Conservation (phyloP, 2,797 vertebrate genomes). For the Fratercula arctica region DNA sequence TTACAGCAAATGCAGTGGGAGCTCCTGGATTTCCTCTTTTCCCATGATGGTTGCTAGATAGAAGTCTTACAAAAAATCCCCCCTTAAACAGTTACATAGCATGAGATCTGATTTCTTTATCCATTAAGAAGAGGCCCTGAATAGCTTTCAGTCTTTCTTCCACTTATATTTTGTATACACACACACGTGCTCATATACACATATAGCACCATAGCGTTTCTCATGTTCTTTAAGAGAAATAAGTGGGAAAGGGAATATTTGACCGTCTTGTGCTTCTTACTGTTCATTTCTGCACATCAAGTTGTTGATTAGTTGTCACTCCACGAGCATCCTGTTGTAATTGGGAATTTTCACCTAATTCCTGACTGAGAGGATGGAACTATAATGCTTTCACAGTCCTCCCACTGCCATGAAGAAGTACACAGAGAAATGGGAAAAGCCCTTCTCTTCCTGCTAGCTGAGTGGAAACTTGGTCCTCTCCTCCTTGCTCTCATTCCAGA, state of each 20-base stretch:
- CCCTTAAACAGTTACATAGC: background rate
- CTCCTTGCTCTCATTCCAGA: background rate
- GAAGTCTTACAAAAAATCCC: background rate
- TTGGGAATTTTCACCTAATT: background rate
- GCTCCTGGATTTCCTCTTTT: background rate
- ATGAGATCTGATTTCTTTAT: background rate
- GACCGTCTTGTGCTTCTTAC: background rate
- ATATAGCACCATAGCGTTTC: background rate
- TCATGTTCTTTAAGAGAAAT: background rate
- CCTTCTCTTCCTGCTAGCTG: background rate
- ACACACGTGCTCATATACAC: background rate
- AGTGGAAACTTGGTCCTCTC: background rate
- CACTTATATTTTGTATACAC: background rate
- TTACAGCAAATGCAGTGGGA: background rate
- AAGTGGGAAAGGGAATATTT: background rate
- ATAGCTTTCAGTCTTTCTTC: background rate
- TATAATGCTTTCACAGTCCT: background rate
- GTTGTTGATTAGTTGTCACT: background rate
- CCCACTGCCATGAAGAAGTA: background rate
- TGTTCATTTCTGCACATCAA: background rate
- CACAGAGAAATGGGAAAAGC: background rate
- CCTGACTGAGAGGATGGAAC: background rate
- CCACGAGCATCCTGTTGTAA: background rate
- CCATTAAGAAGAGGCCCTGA: background rate
- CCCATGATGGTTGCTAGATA: background rate